A percentile compares a stretch with the other conserved stretches of the same genome.
Evolutionary conservation across 2,113 vertebrate species (phyloP).

Genomic region (Amblyornis subalaris): DNA sequence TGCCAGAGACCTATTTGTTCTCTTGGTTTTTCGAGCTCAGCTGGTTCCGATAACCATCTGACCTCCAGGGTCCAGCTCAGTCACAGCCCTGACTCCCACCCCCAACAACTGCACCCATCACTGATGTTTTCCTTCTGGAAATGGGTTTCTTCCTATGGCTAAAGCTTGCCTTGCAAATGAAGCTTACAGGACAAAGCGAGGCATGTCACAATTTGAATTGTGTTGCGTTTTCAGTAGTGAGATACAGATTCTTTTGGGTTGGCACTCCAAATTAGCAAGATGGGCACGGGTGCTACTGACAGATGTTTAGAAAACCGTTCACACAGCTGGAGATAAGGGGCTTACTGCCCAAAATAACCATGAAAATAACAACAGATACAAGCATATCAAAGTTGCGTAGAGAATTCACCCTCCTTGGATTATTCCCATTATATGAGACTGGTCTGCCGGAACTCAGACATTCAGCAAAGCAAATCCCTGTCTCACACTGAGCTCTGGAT

Average conservation of each 20-base stretch:
- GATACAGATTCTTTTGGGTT: not conserved
- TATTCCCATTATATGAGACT: not conserved
- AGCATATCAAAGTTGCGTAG: not conserved
- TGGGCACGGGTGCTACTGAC: constrained; percentile 6
- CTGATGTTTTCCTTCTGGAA: constrained; percentile 33
- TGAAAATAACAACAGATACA: not conserved
- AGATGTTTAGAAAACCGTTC: constrained; percentile 48
- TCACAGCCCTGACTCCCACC: not conserved
- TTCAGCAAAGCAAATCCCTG: not conserved
- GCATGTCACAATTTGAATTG: not conserved
- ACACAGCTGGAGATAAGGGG: constrained; percentile 17
- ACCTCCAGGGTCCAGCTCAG: not conserved
- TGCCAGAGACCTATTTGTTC: constrained; percentile 25
- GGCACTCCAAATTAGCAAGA: constrained; percentile 31
- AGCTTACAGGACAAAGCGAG: not conserved
- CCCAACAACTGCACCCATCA: not conserved
- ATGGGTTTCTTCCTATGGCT: not conserved
- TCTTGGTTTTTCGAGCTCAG: not conserved
- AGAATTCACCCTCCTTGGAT: not conserved
- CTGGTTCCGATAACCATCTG: constrained; percentile 17
- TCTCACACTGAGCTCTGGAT: not conserved
- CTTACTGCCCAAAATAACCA: constrained; percentile 8
- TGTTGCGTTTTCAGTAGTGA: not conserved
- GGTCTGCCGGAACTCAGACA: not conserved
- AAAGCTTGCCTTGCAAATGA: not conserved